Evolutionary conservation across 2,113 vertebrate species (phyloP), one percentile per base, ranked within the genome.

Genomic region (Eptesicus fuscus): DNA sequence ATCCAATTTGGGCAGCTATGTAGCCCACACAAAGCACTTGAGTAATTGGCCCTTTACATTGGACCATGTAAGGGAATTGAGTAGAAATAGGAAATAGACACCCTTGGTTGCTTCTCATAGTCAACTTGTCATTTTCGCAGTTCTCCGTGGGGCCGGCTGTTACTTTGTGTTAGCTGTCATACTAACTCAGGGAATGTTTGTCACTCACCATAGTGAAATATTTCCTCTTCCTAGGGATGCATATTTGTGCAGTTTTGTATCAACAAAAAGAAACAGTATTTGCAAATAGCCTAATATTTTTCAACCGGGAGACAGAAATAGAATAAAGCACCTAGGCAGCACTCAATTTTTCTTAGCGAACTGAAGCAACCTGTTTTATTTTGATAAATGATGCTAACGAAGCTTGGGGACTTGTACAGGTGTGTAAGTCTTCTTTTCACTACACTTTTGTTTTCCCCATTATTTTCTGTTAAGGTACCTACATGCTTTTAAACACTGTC

Each of bases 381-480:
- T 90, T 96, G 85, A 95, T 82, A 92, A 93, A 93, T 88, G 69
- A 63, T 90, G 35, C 14, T 88, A 92, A 91, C 82, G 90, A 88
- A 22, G 25, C 49, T 86, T 91, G 67, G 82, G 67, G 73, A 90
- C n/a, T 91, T 96, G 59, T 92, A 80, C 17, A 89, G n/a, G 32
- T 90, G 10, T 80, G 6, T 61, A 79, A 82, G 94, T 80, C 61
- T 14, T 95, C 40, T 74, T 85, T 85, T 96, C 17, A 32, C 30
- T 92, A 22, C 44, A 25, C 9, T 74, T 9, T 63, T 78, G 25
- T 92, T 95, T 88, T 51, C 77, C 23, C 77, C 23, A n/a, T 70
- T 86, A 76, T 82, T 93, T 96, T 92, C 28, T 56, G 17, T 51
- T 92, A 89, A 74, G 70, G 2, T 8, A 71, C 8, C 23, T 30